phyloP scores from a whole-genome alignment of 2,888 invertebrate species.

The Melieria crassipennis region DNA sequence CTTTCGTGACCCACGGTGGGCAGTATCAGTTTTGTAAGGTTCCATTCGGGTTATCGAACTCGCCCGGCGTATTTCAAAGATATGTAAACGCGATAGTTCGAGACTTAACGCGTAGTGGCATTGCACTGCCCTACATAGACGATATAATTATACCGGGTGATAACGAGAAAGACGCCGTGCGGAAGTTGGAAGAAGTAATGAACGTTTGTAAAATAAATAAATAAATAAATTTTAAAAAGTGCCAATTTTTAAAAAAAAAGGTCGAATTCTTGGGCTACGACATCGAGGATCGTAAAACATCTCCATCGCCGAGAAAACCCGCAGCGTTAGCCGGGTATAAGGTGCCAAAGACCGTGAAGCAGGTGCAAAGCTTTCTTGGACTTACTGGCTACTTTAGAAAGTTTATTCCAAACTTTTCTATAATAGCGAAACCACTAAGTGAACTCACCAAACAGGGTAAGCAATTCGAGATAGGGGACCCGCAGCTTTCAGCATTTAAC shows the following conservation, averaged over 20 bases:
- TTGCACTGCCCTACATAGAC: conserved; percentile 40
- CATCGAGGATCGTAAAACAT: conserved; percentile 40
- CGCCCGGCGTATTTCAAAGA: conserved; percentile 50
- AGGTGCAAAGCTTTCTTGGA: conserved; percentile 19
- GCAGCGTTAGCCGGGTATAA: conserved; percentile 47
- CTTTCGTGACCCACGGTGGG: conserved; percentile 54
- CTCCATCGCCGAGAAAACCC: conserved; percentile 45
- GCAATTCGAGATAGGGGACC: conserved; percentile 19
- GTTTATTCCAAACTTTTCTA: conserved; percentile 27
- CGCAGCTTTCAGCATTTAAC: conserved; percentile 21
- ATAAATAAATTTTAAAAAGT: conserved; percentile 40
- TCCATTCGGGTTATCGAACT: conserved; percentile 61
- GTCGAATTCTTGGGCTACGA: conserved; percentile 31
- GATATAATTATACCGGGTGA: conserved; percentile 40
- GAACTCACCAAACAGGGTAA: conserved; percentile 19
- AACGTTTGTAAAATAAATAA: no score
- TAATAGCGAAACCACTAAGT: conserved; percentile 15
- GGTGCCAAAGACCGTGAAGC: conserved; percentile 36
- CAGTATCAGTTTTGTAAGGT: conserved; percentile 50
- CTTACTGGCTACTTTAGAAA: conserved; percentile 20
- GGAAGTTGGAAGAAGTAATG: conserved; percentile 33
- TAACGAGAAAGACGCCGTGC: conserved; percentile 37
- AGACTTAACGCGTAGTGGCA: conserved; percentile 30
- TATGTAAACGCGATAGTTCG: conserved; percentile 45
- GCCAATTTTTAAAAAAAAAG: conserved; percentile 32